Conservation (phyloP, 2,113 vertebrate genomes). For the Scomber japonicus region DNA sequence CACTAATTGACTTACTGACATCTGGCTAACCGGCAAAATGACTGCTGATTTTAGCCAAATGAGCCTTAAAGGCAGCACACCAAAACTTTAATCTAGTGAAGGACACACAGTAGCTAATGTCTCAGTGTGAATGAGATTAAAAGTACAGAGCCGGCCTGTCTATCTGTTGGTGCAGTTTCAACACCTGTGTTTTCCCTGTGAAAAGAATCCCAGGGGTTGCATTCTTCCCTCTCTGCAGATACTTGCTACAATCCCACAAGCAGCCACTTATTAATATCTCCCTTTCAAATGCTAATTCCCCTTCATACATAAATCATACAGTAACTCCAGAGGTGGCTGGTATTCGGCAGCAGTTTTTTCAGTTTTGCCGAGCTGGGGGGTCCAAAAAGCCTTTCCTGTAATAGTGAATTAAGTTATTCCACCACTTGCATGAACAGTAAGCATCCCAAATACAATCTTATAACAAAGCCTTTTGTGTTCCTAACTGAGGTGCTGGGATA, state of each 20-base stretch:
- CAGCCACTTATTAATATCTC: constrained; percentile 79
- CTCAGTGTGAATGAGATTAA: constrained; percentile 2
- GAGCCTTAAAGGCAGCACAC: constrained; percentile 21
- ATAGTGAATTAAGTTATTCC: constrained; percentile 49
- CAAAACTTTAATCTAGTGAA: not conserved
- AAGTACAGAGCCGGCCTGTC: not conserved
- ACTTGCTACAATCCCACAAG: constrained; percentile 63
- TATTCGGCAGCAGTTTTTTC: constrained; percentile 42
- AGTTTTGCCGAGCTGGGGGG: constrained; percentile 8
- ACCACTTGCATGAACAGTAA: constrained; percentile 48
- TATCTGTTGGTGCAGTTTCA: not conserved
- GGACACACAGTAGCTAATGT: not conserved
- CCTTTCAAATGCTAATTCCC: constrained; percentile 85
- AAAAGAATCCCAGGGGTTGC: constrained; percentile 32
- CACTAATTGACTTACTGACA: constrained; percentile 50
- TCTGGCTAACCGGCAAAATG: constrained; percentile 35
- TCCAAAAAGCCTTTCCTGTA: constrained; percentile 32
- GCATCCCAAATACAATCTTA: constrained; percentile 21
- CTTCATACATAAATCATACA: constrained; percentile 84
- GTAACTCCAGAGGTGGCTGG: constrained; percentile 69
- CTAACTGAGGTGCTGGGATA: too few relatives aligned
- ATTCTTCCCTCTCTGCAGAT: constrained; percentile 36
- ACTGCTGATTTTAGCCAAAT: constrained; percentile 52
- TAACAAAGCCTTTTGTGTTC: constrained; percentile 3
- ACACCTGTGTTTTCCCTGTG: constrained; percentile 45